Conservation (phyloP, 2,888 invertebrate species). For the Lasioglossum leucozonium region DNA sequence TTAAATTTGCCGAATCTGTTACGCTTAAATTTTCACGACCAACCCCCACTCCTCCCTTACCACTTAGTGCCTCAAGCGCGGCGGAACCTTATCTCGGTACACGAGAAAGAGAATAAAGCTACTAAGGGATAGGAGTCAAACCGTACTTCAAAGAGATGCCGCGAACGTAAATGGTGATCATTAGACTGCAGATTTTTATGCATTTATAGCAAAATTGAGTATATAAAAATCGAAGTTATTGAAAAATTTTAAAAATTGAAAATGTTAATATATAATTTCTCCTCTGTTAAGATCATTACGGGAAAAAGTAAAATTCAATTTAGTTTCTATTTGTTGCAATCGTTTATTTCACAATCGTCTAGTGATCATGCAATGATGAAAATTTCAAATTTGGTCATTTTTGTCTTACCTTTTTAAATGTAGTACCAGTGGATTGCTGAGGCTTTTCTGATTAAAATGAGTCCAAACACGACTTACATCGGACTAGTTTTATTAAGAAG, state of each 20-base stretch:
- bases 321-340: too few species aligned
- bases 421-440: neutral
- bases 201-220: too few species aligned
- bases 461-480: neutral
- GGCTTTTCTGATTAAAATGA: neutral
- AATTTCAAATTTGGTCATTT: neutral
- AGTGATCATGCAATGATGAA: neutral
- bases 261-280: too few species aligned
- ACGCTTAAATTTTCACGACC: neutral
- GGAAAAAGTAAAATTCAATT: too few species aligned
- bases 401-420: neutral
- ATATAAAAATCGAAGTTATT: too few species aligned
- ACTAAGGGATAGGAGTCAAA: neutral
- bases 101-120: neutral
- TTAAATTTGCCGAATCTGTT: neutral
- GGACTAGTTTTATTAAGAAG: neutral
- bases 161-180: neutral
- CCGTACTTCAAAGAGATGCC: neutral
- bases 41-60: neutral
- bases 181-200: too few species aligned
- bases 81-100: neutral
- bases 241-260: too few species aligned
- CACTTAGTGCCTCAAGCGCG: neutral
- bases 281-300: too few species aligned
- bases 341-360: too few species aligned